A percentile compares a stretch with the other conserved stretches of the same genome.
Evolutionary conservation across 1,140 invertebrate genomes (phyloP).

Genomic region (Medauroidea extradentata): DNA sequence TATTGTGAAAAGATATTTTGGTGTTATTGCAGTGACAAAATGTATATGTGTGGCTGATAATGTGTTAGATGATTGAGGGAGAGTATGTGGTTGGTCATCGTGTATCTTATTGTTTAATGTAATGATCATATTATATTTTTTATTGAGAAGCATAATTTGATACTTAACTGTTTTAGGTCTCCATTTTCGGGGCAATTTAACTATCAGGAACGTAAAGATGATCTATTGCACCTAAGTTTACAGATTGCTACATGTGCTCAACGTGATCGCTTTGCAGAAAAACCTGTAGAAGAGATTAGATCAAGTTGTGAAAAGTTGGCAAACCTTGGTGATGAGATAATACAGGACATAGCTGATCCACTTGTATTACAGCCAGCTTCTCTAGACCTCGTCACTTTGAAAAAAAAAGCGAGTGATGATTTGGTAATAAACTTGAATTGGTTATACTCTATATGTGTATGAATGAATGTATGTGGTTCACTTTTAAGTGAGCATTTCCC

Average conservation of each 20-base stretch:
- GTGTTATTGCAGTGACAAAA: too few relatives aligned
- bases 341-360: constrained; percentile 82
- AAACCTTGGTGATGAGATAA: constrained; percentile 77
- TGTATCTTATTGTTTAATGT: too few relatives aligned
- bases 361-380: constrained; percentile 83
- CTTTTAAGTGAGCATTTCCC: too few relatives aligned
- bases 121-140: too few relatives aligned
- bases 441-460: too few relatives aligned
- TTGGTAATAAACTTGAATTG: constrained; percentile 54
- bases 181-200: constrained; percentile 66
- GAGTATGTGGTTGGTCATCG: too few relatives aligned
- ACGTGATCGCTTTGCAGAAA: constrained; percentile 79
- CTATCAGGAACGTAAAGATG: constrained; percentile 60
- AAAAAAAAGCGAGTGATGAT: constrained; percentile 73
- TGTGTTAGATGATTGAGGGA: too few relatives aligned
- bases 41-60: too few relatives aligned
- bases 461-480: too few relatives aligned
- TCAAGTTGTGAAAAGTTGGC: constrained; percentile 65
- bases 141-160: too few relatives aligned
- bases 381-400: constrained; percentile 79
- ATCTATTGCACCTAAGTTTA: constrained; percentile 71
- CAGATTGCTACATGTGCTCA: constrained; percentile 84
- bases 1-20: too few relatives aligned
- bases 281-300: constrained; percentile 67
- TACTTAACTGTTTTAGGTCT: constrained; percentile 50